phyloP scores from a whole-genome alignment of 2,797 vertebrate genomes.

The Thamnophis elegans region DNA sequence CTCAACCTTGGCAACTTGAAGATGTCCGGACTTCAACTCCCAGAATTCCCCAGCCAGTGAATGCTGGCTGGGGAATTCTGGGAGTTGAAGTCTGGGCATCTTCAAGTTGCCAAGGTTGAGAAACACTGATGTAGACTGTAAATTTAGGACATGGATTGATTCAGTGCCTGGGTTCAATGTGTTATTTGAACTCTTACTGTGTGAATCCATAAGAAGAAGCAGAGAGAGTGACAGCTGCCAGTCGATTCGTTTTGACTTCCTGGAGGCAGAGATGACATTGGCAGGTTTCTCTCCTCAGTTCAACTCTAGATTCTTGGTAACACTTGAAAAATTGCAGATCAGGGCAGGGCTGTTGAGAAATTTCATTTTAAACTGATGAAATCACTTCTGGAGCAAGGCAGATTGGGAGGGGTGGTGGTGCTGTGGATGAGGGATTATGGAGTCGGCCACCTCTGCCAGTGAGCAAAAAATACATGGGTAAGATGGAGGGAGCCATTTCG shows the following conservation, averaged over 20 bases:
- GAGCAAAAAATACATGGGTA: not conserved
- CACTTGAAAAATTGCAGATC: not conserved
- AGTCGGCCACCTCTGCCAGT: not conserved
- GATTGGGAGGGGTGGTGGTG: too few species aligned
- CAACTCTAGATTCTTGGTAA: not conserved
- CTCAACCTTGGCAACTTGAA: too few species aligned
- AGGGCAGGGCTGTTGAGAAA: not conserved
- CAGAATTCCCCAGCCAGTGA: too few species aligned
- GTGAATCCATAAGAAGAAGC: not conserved
- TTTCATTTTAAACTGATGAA: not conserved
- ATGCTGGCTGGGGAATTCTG: too few species aligned
- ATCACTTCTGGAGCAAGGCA: not conserved
- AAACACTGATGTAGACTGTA: too few species aligned
- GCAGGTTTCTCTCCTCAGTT: not conserved
- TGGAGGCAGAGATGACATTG: not conserved
- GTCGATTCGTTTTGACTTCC: not conserved
- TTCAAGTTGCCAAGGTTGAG: too few species aligned
- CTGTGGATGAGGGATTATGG: not conserved
- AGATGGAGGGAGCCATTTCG: rapidly evolving
- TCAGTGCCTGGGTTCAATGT: not conserved
- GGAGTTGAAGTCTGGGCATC: too few species aligned
- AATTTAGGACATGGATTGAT: not conserved
- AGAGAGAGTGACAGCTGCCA: not conserved
- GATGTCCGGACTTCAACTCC: too few species aligned
- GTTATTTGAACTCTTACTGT: not conserved